Percentiles rank a stretch among this genome's conserved stretches.
Conservation (phyloP, 2,113 vertebrate species). For the Nanger granti region DNA sequence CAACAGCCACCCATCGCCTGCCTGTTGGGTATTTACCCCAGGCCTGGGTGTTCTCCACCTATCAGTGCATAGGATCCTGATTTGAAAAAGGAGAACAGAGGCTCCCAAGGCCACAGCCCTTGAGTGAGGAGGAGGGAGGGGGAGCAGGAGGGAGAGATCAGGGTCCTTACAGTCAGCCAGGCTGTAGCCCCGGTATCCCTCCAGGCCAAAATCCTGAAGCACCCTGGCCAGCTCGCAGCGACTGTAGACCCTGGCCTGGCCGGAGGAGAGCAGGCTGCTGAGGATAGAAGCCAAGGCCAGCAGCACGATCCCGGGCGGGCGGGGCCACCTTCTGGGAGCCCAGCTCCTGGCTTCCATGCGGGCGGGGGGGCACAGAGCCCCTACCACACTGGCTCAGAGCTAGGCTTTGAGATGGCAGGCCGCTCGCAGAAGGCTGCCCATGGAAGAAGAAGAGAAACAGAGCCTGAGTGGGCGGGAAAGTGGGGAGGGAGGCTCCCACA, state of each 20-base stretch:
- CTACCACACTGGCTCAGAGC: background rate
- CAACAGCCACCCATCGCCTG: background rate
- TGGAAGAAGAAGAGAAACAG: background rate
- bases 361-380: background rate
- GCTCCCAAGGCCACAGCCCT: background rate
- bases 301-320: background rate
- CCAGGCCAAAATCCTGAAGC: conserved; percentile 70
- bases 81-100: background rate
- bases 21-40: background rate
- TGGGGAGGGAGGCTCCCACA: background rate
- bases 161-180: conserved; percentile 78
- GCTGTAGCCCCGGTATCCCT: conserved; percentile 71
- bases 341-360: background rate
- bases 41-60: too few relatives aligned
- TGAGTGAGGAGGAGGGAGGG: background rate
- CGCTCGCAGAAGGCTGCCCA: background rate
- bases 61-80: background rate
- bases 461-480: background rate
- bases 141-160: background rate
- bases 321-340: background rate
- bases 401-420: background rate
- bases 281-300: conserved; percentile 62
- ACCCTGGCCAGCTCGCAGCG: conserved; percentile 76
- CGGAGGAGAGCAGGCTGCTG: conserved; percentile 27
- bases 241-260: conserved; percentile 66